Percentiles rank a stretch among this genome's conserved stretches.
Conservation (phyloP, 1,140 invertebrate species). For the Macrosteles quadrilineatus region DNA sequence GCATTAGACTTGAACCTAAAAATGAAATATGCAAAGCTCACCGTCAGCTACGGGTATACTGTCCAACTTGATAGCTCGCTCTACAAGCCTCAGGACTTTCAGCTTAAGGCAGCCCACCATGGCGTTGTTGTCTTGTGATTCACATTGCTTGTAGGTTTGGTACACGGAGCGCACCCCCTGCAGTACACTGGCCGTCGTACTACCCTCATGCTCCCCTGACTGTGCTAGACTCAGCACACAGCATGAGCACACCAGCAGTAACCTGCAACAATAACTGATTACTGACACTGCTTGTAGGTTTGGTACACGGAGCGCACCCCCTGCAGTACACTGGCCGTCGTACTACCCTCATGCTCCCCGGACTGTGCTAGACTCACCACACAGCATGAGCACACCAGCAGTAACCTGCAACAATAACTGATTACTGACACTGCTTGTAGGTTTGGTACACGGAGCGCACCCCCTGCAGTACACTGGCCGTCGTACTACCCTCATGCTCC, state of each 20-base stretch:
- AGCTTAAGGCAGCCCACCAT: no score
- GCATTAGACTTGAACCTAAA: no score
- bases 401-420: slow-evolving; percentile 14
- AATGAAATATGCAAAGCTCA: slow-evolving; percentile 42
- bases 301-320: slow-evolving; percentile 51
- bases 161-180: slow-evolving; percentile 44
- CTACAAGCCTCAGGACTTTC: slow-evolving; percentile 46
- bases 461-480: no score
- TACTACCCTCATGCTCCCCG: neutral
- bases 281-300: slow-evolving; percentile 62
- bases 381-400: neutral
- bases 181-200: neutral
- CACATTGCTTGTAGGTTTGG: slow-evolving; percentile 43
- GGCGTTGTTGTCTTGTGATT: slow-evolving; percentile 23
- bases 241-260: slow-evolving; percentile 58
- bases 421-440: no score
- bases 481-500: no score
- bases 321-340: neutral
- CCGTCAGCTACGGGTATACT: slow-evolving; percentile 64
- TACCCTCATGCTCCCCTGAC: neutral
- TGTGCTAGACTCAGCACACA: slow-evolving; percentile 57
- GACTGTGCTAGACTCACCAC: neutral
- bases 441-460: no score
- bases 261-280: slow-evolving; percentile 60
- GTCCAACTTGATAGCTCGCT: slow-evolving; percentile 62